A percentile compares a stretch with the other conserved stretches of the same genome.
Conservation (phyloP, 2,113 vertebrate species). For the Halcyon senegalensis region DNA sequence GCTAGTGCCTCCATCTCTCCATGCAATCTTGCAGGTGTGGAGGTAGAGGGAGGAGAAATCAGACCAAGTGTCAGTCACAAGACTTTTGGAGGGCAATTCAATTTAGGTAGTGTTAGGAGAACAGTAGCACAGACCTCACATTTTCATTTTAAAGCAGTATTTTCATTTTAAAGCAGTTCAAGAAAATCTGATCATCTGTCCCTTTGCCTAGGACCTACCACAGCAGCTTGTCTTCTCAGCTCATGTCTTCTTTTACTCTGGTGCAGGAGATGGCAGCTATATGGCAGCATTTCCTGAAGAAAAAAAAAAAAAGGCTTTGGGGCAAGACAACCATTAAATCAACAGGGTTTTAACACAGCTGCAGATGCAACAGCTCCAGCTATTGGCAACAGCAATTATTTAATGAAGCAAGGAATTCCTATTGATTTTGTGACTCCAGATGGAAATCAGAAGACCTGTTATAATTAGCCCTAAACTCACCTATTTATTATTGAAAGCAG, state of each 20-base stretch:
- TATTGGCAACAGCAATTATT: conserved; percentile 39
- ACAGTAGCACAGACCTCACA: background rate
- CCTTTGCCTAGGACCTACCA: background rate
- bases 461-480: conserved; percentile 52
- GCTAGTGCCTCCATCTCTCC: too few relatives aligned
- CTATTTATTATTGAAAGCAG: background rate
- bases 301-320: background rate
- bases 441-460: conserved; percentile 42
- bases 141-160: background rate
- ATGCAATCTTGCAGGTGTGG: background rate
- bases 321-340: background rate
- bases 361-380: background rate
- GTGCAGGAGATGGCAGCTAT: background rate
- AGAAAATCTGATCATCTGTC: background rate
- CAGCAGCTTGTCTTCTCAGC: background rate
- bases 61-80: too few relatives aligned
- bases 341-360: background rate
- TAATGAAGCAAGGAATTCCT: conserved; percentile 46
- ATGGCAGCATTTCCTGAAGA: background rate
- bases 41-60: background rate
- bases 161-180: background rate
- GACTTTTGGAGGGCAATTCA: background rate
- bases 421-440: conserved; percentile 59
- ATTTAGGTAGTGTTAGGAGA: background rate
- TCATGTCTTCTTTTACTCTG: background rate